Conservation (phyloP, 2,888 invertebrate species). For the Drosophila bunnanda region DNA sequence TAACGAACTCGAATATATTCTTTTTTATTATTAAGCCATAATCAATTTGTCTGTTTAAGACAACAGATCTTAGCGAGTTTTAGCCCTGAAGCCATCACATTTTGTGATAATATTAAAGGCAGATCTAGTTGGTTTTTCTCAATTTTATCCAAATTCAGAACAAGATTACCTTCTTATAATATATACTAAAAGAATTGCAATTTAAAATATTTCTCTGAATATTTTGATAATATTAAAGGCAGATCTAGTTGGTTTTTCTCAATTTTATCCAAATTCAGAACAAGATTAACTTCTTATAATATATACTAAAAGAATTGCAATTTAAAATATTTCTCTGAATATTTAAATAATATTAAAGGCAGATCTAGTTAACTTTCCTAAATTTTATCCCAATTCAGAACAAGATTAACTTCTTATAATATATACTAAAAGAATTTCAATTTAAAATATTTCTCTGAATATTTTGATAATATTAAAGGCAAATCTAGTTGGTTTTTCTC, state of each 20-base stretch:
- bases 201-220: too few species aligned
- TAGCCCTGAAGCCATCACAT: too few species aligned
- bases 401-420: too few species aligned
- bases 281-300: too few species aligned
- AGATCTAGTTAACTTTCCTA: neutral
- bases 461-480: too few species aligned
- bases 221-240: too few species aligned
- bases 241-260: neutral
- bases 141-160: neutral
- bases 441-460: too few species aligned
- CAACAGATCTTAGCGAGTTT: neutral
- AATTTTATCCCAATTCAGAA: neutral
- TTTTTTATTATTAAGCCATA: neutral
- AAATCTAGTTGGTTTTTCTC: neutral
- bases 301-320: neutral
- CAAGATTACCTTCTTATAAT: too few species aligned
- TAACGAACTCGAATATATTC: constrained; percentile 25
- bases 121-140: neutral
- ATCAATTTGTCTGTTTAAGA: neutral
- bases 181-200: neutral
- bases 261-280: neutral
- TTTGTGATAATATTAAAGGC: too few species aligned
- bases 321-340: too few species aligned
- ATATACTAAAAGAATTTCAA: neutral
- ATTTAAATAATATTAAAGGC: too few species aligned